phyloP scores from a whole-genome alignment of 2,113 vertebrate genomes.

The Gymnocephalus cernua region DNA sequence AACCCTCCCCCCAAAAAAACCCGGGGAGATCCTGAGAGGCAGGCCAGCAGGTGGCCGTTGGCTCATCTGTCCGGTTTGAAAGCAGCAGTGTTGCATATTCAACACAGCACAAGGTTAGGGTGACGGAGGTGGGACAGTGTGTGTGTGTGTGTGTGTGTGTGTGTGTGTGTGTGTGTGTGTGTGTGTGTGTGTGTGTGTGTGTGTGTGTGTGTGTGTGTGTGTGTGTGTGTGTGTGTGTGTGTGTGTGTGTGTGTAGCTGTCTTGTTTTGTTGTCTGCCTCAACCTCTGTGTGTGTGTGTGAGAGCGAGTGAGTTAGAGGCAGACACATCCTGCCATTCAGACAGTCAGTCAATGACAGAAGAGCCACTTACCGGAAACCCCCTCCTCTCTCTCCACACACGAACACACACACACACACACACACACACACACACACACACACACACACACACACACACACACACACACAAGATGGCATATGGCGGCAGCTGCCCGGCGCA shows the following conservation, averaged over 20 bases:
- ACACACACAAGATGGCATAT: constrained; percentile 56
- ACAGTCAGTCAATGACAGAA: constrained; percentile 58
- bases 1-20: constrained; percentile 32
- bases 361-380: constrained; percentile 55
- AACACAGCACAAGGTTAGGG: constrained; percentile 51
- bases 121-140: constrained; percentile 36
- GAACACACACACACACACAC: constrained; percentile 2
- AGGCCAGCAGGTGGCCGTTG: constrained; percentile 81
- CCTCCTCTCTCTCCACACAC: not conserved
- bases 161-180: constrained; percentile 18
- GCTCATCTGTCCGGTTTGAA: constrained; percentile 81
- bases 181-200: not conserved
- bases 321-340: constrained; percentile 34
- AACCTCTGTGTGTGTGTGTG: no score
- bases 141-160: constrained; percentile 25
- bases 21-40: constrained; percentile 56
- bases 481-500: constrained; percentile 68
- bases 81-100: constrained; percentile 75
- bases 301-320: not conserved
- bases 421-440: constrained; percentile 6
- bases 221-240: no score
- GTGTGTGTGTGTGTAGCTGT: no score
- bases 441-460: constrained; percentile 16
- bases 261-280: no score
- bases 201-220: no score